These are phyloP conservation scores for Cacatua alba DNA, from an alignment of 2,113 vertebrate genomes.

Conservation along the genomic window DNA sequence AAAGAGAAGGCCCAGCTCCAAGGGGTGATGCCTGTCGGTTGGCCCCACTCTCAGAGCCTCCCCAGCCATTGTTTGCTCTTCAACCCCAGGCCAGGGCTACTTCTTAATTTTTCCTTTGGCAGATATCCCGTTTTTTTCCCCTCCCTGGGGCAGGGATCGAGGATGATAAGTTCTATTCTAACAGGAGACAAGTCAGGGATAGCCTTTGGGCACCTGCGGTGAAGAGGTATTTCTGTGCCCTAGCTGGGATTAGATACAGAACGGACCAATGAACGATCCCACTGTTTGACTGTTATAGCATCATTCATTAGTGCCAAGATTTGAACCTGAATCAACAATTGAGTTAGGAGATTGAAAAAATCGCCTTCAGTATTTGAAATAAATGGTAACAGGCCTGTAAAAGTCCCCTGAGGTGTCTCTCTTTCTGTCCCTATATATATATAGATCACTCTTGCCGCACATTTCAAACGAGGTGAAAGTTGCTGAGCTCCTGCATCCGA, in stretches of 20 bases:
- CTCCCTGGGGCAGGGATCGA: neutral
- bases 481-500: neutral
- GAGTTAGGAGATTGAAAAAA: slow-evolving; percentile 33
- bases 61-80: neutral
- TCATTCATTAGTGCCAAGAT: slow-evolving; percentile 37
- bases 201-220: slow-evolving; percentile 34
- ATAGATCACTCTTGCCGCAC: neutral
- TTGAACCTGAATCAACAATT: slow-evolving; percentile 47
- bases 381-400: neutral
- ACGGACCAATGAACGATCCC: slow-evolving; percentile 38
- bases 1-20: neutral
- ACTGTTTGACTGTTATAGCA: neutral
- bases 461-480: slow-evolving; percentile 53
- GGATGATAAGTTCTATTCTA: neutral
- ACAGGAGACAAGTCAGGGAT: slow-evolving; percentile 16
- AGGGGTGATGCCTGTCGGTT: neutral
- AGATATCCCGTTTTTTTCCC: neutral
- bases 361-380: neutral
- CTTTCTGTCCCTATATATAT: neutral
- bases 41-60: neutral
- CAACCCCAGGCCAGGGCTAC: neutral
- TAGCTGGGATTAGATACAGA: slow-evolving; percentile 33
- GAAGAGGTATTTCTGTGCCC: slow-evolving; percentile 41
- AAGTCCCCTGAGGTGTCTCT: slow-evolving; percentile 25
- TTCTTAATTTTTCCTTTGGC: slow-evolving; percentile 18